Conservation (phyloP, 2,113 vertebrate genomes). For the Melanostigma gelatinosum region DNA sequence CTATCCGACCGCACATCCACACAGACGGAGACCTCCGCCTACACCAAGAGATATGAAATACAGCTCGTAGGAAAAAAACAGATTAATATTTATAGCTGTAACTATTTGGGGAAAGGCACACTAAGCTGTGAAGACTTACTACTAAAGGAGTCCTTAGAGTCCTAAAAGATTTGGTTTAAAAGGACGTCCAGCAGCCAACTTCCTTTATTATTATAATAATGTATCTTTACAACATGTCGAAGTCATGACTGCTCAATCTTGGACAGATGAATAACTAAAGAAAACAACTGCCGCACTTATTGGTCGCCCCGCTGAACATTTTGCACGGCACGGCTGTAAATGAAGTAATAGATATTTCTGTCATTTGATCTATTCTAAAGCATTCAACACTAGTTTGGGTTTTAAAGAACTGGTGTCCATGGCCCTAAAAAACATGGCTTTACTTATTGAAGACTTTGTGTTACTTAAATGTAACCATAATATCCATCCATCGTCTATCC, state of each 20-base stretch:
- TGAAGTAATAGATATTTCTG: neutral
- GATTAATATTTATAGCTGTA: slow-evolving; percentile 25
- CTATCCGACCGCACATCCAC: slow-evolving; percentile 44
- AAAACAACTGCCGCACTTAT: neutral
- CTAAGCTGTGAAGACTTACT: slow-evolving; percentile 5
- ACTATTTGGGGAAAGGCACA: slow-evolving; percentile 5
- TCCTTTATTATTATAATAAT: neutral
- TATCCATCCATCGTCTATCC: neutral
- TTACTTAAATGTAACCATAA: neutral
- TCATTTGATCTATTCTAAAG: neutral
- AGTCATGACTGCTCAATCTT: neutral
- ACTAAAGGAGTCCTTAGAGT: neutral
- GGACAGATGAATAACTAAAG: neutral
- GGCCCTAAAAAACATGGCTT: neutral
- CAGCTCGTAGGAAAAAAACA: slow-evolving; percentile 24
- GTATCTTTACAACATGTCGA: neutral
- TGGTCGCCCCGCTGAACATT: neutral
- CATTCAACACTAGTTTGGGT: neutral
- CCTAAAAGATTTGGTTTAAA: slow-evolving; percentile 12
- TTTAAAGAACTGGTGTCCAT: neutral
- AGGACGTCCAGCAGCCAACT: neutral
- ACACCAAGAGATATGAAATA: slow-evolving; percentile 27
- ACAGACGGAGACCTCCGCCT: slow-evolving; percentile 27
- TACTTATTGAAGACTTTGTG: slow-evolving; percentile 1
- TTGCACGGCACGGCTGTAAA: neutral